Evolutionary conservation across 1,140 invertebrate genomes (phyloP).

Genomic region (Cydia amplana): DNA sequence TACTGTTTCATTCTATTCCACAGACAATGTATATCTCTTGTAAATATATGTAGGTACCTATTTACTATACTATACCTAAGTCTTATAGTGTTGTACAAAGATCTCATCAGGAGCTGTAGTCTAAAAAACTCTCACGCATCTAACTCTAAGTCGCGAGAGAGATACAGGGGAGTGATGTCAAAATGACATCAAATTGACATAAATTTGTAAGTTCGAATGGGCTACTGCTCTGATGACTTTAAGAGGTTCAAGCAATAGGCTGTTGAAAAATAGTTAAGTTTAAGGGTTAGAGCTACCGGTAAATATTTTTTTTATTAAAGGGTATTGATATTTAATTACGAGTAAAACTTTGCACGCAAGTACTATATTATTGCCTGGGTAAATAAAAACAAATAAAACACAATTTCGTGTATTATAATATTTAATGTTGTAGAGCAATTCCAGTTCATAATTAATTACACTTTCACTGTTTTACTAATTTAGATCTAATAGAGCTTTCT

Average conservation of each 20-base stretch:
- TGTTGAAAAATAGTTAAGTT: not conserved
- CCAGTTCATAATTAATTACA: constrained; percentile 5
- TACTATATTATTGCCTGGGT: not conserved
- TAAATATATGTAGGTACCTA: too few relatives aligned
- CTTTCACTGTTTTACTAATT: constrained; percentile 37
- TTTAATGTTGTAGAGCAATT: constrained; percentile 2
- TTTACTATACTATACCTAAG: too few relatives aligned
- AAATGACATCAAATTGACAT: too few relatives aligned
- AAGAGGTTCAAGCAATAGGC: too few relatives aligned
- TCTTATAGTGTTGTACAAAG: too few relatives aligned
- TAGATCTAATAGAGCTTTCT: constrained; percentile 31
- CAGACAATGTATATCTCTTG: not conserved
- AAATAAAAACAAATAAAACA: not conserved
- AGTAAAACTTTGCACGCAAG: not conserved
- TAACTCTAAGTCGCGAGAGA: too few relatives aligned
- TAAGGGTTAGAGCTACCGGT: not conserved
- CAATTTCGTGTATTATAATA: not conserved
- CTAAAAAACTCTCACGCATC: too few relatives aligned
- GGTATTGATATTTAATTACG: not conserved
- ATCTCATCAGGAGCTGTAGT: too few relatives aligned
- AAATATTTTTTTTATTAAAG: too few relatives aligned
- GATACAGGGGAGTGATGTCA: too few relatives aligned
- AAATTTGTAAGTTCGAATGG: too few relatives aligned
- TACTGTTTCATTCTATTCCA: constrained; percentile 38
- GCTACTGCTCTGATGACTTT: too few relatives aligned